Evolutionary conservation across 2,113 vertebrate genomes (phyloP).

Genomic region (Pteruthius melanotis): DNA sequence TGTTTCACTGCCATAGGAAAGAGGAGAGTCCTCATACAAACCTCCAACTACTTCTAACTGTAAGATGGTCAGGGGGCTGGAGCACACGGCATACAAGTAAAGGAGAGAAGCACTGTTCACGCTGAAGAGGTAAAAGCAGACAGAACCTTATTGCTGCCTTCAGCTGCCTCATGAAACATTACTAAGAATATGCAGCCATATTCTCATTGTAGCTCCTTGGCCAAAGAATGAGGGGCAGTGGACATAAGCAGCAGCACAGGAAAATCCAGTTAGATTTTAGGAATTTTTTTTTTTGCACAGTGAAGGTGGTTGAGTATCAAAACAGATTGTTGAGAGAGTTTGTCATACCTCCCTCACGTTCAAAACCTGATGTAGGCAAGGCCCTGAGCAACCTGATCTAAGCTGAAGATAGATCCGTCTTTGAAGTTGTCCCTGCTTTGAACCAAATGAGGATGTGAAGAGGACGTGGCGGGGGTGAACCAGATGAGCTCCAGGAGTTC

Average conservation of each 20-base stretch:
- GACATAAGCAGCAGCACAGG: background rate
- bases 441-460: background rate
- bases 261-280: background rate
- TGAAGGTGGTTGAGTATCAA: background rate
- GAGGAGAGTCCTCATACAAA: background rate
- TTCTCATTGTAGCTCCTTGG: background rate
- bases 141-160: background rate
- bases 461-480: background rate
- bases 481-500: background rate
- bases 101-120: background rate
- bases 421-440: background rate
- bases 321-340: background rate
- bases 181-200: background rate
- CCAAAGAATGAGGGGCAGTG: background rate
- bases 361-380: background rate
- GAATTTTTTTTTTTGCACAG: background rate
- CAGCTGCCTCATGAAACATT: background rate
- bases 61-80: background rate
- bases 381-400: background rate
- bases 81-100: rapidly evolving
- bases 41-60: background rate
- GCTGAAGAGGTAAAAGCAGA: background rate
- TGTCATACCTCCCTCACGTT: background rate
- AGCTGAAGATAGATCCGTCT: background rate
- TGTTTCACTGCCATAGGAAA: background rate